Base-by-base conservation (phyloP, 1,140 invertebrate species). In the Drosophila aff. region DNA sequence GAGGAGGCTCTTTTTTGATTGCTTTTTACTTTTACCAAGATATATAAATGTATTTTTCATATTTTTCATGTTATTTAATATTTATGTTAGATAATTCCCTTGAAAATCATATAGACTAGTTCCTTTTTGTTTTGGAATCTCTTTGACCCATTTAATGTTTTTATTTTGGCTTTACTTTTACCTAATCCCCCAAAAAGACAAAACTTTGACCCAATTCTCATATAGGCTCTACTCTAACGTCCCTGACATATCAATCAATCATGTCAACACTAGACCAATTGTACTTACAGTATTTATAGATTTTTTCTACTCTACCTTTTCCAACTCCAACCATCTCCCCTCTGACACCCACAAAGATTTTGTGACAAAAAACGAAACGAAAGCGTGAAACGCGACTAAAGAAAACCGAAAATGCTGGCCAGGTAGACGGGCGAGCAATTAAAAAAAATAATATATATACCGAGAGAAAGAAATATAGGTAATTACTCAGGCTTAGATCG, bases 221-320 rank as follows among this genome's bases (percentile, higher is more conserved):
- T 21, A 10, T 23, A 11, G 33, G 9, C 44, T 62, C 23, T 38
- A 60, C 55, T 63, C 61, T 61, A 79, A 86, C 53, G 76, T 53
- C 84, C 81, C 67, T 90, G 81, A 89, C 80, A 89, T 74, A 66
- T 83, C 84, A 84, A 89, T 83, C 77, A 78, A 72, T 79, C 79
- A 82, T 31, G 63, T 52, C 65, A 53, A 61, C 55, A 46, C 41
- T 46, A 28, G 46, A 47, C 28, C 67, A 63, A 71, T 67, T 64
- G 71, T 82, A 40, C 50, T n/a, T 57, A 52, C 57, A 65, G 41
- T 58, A 80, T 72, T 75, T 83, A 74, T 81, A 76, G 82, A 79
- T 75, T 85, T 77, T 55, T 46, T 61, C 33, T 59, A 46, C 50
- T 68, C 36, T 40, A 53, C 46, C 44, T 58, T 40, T 43, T 31